Conservation (phyloP, 2,888 invertebrate genomes). For the Acronicta alni region DNA sequence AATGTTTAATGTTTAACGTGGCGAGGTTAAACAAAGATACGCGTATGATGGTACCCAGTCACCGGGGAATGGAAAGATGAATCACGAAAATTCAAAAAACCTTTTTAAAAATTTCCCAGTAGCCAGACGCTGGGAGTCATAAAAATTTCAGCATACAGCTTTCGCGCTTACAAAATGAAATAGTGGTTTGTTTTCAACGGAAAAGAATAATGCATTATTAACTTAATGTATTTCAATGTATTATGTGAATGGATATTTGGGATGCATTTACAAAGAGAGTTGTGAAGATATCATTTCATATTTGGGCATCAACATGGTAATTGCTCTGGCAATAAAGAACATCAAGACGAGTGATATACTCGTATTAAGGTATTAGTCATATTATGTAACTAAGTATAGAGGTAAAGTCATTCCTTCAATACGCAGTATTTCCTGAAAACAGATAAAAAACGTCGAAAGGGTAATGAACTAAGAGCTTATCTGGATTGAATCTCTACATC, state of each 20-base stretch:
- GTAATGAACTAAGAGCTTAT: slow-evolving; percentile 56
- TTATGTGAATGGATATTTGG: slow-evolving; percentile 58
- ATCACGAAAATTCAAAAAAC: slow-evolving; percentile 76
- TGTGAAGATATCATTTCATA: slow-evolving; percentile 26
- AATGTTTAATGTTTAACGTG: slow-evolving; percentile 71
- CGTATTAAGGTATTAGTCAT: no score
- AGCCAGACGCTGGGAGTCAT: slow-evolving; percentile 73
- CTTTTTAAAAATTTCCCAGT: slow-evolving; percentile 75
- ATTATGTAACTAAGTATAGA: slow-evolving; percentile 14
- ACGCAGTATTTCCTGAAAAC: slow-evolving; percentile 20
- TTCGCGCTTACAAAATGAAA: slow-evolving; percentile 77
- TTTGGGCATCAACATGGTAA: slow-evolving; percentile 38
- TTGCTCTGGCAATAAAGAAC: slow-evolving; percentile 25
- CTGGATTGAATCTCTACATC: slow-evolving; percentile 47
- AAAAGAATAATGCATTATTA: slow-evolving; percentile 62
- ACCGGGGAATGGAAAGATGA: slow-evolving; percentile 67
- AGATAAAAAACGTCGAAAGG: slow-evolving; percentile 47
- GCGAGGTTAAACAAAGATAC: slow-evolving; percentile 73
- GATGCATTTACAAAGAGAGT: slow-evolving; percentile 29
- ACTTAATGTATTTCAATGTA: slow-evolving; percentile 65
- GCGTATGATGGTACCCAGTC: slow-evolving; percentile 62
- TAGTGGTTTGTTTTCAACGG: slow-evolving; percentile 72
- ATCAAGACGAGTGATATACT: slow-evolving; percentile 27
- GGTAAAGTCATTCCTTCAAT: slow-evolving; percentile 14
- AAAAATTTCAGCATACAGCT: slow-evolving; percentile 78